Percentiles rank a stretch among this genome's conserved stretches.
These are phyloP conservation scores for Harpagifer antarcticus DNA, from an alignment of 2,797 vertebrate genomes.

Conservation along the genomic window DNA sequence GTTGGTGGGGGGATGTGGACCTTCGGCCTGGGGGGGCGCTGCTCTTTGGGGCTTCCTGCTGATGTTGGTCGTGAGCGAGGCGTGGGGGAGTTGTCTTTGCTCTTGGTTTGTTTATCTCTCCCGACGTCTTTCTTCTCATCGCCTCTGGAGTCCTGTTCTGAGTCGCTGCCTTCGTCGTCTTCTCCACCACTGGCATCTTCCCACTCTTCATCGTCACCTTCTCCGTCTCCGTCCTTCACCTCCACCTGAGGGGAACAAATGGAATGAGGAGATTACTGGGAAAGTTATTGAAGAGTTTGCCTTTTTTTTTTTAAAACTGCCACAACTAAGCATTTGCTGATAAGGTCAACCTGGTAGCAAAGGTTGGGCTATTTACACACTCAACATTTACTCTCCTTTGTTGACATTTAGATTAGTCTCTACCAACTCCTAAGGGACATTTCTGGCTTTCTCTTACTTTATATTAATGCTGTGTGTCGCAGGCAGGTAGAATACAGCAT, in stretches of 20 bases:
- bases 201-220: conserved; percentile 53
- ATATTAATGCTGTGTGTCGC: neutral
- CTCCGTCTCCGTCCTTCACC: conserved; percentile 49
- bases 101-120: conserved; percentile 45
- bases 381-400: neutral
- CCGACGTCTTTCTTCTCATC: conserved; percentile 68
- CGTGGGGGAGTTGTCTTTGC: conserved; percentile 21
- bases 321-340: neutral
- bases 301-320: neutral
- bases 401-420: conserved; percentile 5
- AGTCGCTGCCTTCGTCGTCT: conserved; percentile 59
- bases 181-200: conserved; percentile 35
- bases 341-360: neutral
- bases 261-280: neutral
- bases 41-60: conserved; percentile 72
- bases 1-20: conserved; percentile 76
- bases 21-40: conserved; percentile 74
- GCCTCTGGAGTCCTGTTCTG: conserved; percentile 30
- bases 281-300: neutral
- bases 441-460: neutral
- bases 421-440: neutral
- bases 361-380: neutral
- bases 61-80: conserved; percentile 12
- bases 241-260: conserved; percentile 49
- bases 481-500: neutral